Evolutionary conservation across 2,888 invertebrate species (phyloP), one percentile per base, ranked within the genome.

Genomic region (Apodemia duryi): DNA sequence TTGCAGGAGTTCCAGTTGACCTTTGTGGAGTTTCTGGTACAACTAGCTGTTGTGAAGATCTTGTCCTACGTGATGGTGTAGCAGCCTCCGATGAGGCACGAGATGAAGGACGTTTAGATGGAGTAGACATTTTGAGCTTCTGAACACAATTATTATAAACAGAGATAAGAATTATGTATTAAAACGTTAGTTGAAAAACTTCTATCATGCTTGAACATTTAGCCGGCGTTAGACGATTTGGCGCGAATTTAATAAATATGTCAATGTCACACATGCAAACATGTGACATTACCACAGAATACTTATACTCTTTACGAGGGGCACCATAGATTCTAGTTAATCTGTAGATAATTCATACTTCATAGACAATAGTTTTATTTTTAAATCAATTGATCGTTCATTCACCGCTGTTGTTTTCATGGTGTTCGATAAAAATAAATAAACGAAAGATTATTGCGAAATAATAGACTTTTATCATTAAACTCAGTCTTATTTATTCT

Each of bases 351-450:
- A 73, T 69, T 77, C 82, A 78, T 72, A 75, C 73, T 69, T 77
- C 82, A 85, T 79, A 83, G 80, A 85, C 81, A 83, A 80, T 67
- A 71, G 73, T 71, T 78, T 74, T 74, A 83, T 83, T 86, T 84
- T 85, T 83, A 84, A 84, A 83, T 88, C 86, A 88, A 79, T 79
- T 79, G 89, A 89, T 90, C 89, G 89, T 91, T 91, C 91, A 91
- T 89, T 90, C 91, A 91, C 91, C 90, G 89, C 90, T 86, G 88
- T 86, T 89, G 88, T 90, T 90, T 90, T 90, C 86, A 88, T 83
- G 87, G 90, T 90, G 89, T 86, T 87, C 84, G 86, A 83, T 84
- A 83, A 84, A 86, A 82, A 86, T 85, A 88, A 86, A 86, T 87
- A 88, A 89, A 86, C 85, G 84, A 80, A 84, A 77, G 79, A 82